Percentiles rank a stretch among this genome's conserved stretches.
phyloP scores from a whole-genome alignment of 1,140 invertebrate genomes.

The Anastatus disparis region DNA sequence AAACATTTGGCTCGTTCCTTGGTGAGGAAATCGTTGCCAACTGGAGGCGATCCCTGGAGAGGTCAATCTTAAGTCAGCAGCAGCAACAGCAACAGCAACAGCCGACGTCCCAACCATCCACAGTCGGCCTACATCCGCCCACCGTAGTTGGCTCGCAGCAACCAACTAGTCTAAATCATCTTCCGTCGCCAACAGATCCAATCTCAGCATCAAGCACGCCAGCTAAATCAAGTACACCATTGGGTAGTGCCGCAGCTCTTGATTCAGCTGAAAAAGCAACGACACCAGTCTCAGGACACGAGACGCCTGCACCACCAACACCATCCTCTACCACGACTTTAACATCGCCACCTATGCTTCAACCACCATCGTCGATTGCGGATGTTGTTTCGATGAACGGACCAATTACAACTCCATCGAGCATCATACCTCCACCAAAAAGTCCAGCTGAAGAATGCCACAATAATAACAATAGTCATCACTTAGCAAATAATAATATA shows the following conservation, averaged over 20 bases:
- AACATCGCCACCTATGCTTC: conserved; percentile 57
- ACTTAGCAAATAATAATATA: conserved; percentile 57
- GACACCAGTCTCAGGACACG: conserved; percentile 61
- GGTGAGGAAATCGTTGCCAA: conserved; percentile 83
- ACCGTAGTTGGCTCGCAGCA: conserved; percentile 49
- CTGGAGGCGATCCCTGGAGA: conserved; percentile 78
- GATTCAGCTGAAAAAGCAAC: conserved; percentile 61
- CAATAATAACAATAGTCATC: conserved; percentile 61
- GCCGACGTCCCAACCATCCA: conserved; percentile 50
- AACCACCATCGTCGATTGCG: conserved; percentile 40
- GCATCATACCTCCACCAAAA: conserved; percentile 65
- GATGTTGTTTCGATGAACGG: conserved; percentile 45
- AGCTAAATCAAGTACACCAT: conserved; percentile 62
- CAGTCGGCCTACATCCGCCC: conserved; percentile 52
- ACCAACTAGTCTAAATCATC: conserved; percentile 61
- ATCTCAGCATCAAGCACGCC: conserved; percentile 57
- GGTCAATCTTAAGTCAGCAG: conserved; percentile 69
- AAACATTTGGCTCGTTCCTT: conserved; percentile 76
- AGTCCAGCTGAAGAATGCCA: conserved; percentile 73
- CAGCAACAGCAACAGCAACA: conserved; percentile 58
- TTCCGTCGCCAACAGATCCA: conserved; percentile 65
- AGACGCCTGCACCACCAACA: conserved; percentile 64
- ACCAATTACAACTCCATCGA: conserved; percentile 34
- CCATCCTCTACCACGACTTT: conserved; percentile 60
- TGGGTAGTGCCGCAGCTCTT: conserved; percentile 51